phyloP scores from a whole-genome alignment of 2,797 vertebrate species.

The Semaprochilodus insignis region DNA sequence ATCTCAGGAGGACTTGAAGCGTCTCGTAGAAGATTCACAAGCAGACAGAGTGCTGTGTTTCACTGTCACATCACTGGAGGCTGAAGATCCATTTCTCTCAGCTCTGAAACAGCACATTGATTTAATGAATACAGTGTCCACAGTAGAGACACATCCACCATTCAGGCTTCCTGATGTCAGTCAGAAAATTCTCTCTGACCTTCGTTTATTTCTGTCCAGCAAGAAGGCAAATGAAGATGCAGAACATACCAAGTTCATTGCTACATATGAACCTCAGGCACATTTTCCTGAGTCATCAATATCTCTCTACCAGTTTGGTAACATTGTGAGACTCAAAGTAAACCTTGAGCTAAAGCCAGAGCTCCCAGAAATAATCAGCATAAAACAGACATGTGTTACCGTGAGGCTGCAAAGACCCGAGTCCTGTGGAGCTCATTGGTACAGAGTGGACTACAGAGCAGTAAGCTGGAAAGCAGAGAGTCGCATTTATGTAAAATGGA shows the following conservation, averaged over 20 bases:
- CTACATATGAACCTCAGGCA: not conserved
- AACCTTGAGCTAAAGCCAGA: not conserved
- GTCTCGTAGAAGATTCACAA: not conserved
- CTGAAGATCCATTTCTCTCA: slow-evolving; percentile 43
- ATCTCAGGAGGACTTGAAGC: slow-evolving; percentile 37
- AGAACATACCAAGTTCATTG: slow-evolving; percentile 25
- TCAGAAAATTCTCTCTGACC: slow-evolving; percentile 4
- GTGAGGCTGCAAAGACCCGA: slow-evolving; percentile 2
- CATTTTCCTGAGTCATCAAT: not conserved
- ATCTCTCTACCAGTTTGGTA: slow-evolving; percentile 23
- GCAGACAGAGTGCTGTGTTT: slow-evolving; percentile 40
- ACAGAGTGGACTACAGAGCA: slow-evolving; percentile 34
- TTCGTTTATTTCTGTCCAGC: slow-evolving; percentile 15
- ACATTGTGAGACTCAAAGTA: slow-evolving; percentile 5
- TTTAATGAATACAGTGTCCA: not conserved
- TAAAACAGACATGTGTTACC: not conserved
- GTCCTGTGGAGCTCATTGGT: not conserved
- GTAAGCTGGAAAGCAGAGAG: not conserved
- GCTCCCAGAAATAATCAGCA: not conserved
- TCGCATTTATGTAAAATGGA: not conserved
- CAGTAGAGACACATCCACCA: not conserved
- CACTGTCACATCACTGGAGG: slow-evolving; percentile 36
- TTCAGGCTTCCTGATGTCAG: not conserved
- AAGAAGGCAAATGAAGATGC: not conserved
- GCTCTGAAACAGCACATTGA: slow-evolving; percentile 5